Evolutionary conservation across 2,888 invertebrate genomes (phyloP).

Genomic region (Periphyllus acericola): DNA sequence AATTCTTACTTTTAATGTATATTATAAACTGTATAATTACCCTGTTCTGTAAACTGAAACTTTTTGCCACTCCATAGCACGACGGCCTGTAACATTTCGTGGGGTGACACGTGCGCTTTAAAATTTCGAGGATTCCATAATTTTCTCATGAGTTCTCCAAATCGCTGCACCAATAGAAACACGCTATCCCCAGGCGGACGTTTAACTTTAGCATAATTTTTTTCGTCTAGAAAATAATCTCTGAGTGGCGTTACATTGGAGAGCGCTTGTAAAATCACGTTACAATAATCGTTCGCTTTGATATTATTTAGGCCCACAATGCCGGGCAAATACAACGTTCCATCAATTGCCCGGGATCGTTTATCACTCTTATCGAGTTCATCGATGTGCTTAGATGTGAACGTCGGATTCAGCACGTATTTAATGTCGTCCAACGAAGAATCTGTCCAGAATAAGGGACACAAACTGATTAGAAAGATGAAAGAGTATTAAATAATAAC

Average conservation of each 20-base stretch:
- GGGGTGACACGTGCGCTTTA: constrained; percentile 99
- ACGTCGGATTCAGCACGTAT: constrained; percentile 98
- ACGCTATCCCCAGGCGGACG: constrained; percentile 95
- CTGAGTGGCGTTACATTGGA: constrained; percentile 94
- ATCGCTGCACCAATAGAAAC: constrained; percentile 88
- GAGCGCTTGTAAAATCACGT: constrained; percentile 94
- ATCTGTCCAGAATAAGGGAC: constrained; percentile 70
- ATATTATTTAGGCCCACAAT: constrained; percentile 99
- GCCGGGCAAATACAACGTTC: constrained; percentile 95
- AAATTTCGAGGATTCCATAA: constrained; percentile 99
- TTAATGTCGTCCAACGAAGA: constrained; percentile 98
- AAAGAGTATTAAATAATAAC: background rate
- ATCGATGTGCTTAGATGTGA: constrained; percentile 83
- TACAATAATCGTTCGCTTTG: constrained; percentile 99
- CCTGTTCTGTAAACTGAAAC: constrained; percentile 98
- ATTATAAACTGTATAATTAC: constrained; percentile 68
- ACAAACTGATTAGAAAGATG: background rate
- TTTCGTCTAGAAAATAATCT: constrained; percentile 93
- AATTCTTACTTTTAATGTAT: background rate
- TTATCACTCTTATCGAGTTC: constrained; percentile 84
- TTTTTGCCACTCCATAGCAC: constrained; percentile 95
- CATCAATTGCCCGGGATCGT: constrained; percentile 93
- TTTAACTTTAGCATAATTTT: constrained; percentile 88
- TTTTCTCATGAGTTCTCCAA: constrained; percentile 95
- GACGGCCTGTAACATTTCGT: constrained; percentile 99